Percentiles rank a stretch among this genome's conserved stretches.
Conservation (phyloP, 2,888 invertebrate genomes). For the Cactoblastis cactorum region DNA sequence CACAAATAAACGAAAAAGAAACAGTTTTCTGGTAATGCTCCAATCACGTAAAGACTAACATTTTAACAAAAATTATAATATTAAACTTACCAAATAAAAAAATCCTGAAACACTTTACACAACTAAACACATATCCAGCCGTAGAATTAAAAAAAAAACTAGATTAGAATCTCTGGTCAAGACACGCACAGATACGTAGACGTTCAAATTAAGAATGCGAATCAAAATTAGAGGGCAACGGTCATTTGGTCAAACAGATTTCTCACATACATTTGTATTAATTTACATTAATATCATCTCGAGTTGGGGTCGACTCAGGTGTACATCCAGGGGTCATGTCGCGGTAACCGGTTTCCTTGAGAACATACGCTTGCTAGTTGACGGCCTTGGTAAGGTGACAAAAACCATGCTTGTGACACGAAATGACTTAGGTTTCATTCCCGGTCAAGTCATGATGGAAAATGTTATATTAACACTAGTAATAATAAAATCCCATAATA, state of each 20-base stretch:
- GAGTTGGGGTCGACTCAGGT: slow-evolving; percentile 22
- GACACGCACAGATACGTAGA: slow-evolving; percentile 29
- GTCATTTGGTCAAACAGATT: slow-evolving; percentile 32
- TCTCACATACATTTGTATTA: slow-evolving; percentile 66
- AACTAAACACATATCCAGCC: neutral
- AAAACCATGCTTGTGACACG: too few relatives aligned
- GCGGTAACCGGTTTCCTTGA: slow-evolving; percentile 29
- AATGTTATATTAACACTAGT: too few relatives aligned
- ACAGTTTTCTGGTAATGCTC: too few relatives aligned
- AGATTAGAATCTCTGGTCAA: neutral
- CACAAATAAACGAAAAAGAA: too few relatives aligned
- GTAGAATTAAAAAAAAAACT: neutral
- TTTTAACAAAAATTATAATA: too few relatives aligned
- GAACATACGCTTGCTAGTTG: neutral
- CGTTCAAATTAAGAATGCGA: slow-evolving; percentile 45
- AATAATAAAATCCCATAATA: too few relatives aligned
- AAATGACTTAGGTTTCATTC: too few relatives aligned
- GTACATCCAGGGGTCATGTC: slow-evolving; percentile 27
- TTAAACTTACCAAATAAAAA: neutral
- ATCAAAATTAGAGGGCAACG: slow-evolving; percentile 37
- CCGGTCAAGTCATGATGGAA: too few relatives aligned
- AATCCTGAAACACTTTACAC: neutral
- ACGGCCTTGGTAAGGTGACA: too few relatives aligned
- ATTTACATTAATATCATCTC: slow-evolving; percentile 43
- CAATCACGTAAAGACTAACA: too few relatives aligned